phyloP scores from a whole-genome alignment of 2,797 vertebrate species.

The Cuniculus paca region DNA sequence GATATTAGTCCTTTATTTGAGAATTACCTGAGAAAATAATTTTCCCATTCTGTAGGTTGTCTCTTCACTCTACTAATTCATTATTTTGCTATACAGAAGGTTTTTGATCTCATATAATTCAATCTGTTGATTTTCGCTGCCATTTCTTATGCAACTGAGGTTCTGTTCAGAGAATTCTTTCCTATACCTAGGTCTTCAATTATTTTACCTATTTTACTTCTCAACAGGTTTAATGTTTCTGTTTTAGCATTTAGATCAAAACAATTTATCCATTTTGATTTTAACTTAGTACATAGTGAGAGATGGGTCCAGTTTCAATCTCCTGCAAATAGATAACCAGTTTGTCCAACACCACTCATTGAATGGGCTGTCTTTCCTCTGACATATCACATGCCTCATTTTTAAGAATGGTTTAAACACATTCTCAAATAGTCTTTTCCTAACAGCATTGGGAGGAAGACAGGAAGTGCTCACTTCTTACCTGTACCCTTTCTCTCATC shows the following conservation, averaged over 20 bases:
- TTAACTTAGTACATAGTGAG: not conserved
- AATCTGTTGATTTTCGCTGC: not conserved
- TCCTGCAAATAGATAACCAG: not conserved
- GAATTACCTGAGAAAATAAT: not conserved
- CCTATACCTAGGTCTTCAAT: not conserved
- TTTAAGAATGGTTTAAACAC: not conserved
- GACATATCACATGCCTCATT: not conserved
- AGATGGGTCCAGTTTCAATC: not conserved
- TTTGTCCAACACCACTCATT: not conserved
- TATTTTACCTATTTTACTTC: not conserved
- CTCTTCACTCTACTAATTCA: not conserved
- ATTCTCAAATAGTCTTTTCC: not conserved
- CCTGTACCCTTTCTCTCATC: not conserved
- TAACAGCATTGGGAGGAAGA: rapidly evolving
- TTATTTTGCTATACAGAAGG: not conserved
- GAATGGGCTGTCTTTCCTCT: not conserved
- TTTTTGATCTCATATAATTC: not conserved
- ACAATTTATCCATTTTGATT: not conserved
- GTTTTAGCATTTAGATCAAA: not conserved
- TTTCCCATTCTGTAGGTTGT: not conserved
- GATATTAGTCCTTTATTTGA: not conserved
- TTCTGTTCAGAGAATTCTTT: not conserved
- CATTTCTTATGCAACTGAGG: not conserved
- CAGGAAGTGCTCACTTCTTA: not conserved
- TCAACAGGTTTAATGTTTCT: not conserved